Base-by-base conservation (phyloP, 2,113 vertebrate species). In the Trichechus manatus region DNA sequence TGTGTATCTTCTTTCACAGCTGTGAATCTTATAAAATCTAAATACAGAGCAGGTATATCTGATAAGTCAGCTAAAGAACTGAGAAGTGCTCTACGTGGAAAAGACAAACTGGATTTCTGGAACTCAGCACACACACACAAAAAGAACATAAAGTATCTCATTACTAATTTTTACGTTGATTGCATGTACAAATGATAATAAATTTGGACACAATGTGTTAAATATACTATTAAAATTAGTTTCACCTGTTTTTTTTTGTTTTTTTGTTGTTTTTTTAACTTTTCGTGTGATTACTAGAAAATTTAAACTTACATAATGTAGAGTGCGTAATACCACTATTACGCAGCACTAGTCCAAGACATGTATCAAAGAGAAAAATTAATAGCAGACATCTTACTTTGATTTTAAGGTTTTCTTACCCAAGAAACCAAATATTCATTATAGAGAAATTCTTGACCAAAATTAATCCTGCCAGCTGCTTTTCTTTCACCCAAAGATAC, bases 41-140 rank as follows among this genome's bases (percentile, higher is more conserved):
- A 74, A 72, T n/a, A 79, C 0, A 20, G 50, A 47, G 17, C 14
- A 66, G 44, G 20, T n/a, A 61, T 44, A 61, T 5, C 10, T 50
- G 13, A 63, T 87, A 63, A 66, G 72, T 61, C 39, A 70, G 6
- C 50, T 84, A 33, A 29, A 29, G 59, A 36, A 80, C 20, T 36
- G 25, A 68, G 27, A 94, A 23, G 33, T 89, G 36, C 9, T 33
- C 1, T 78, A 50, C 50, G 10, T 27, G 42, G n/a, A 75, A 89
- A 82, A n/a, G 77, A 89, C 3, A 81, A 89, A 87, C 31, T 81
- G 42, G 42, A 87, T 72, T 95, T 84, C 56, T 77, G 42, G 36
- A 85, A 84, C 27, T 36, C 20, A n/a, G n/a, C 19, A 61, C 15
- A 23, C 13, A 72, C 61, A 63, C 25, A n/a, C 79, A 47, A 47